Conservation (phyloP, 2,113 vertebrate genomes). For the Rhinopomastus cyanomelas region DNA sequence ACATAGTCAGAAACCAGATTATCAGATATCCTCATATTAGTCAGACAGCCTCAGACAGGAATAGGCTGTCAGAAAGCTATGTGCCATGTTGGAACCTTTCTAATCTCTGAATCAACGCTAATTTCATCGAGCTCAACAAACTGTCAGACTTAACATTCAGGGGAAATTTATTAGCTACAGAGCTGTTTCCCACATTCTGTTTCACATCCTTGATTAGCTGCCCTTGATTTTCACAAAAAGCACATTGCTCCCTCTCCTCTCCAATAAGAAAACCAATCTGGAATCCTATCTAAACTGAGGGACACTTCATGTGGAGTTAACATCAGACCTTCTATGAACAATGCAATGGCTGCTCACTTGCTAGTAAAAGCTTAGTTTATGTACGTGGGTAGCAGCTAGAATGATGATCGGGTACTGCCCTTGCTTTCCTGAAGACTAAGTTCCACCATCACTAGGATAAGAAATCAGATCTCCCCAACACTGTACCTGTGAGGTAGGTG, state of each 20-base stretch:
- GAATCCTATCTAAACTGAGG: background rate
- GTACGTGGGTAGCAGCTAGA: background rate
- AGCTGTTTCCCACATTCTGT: background rate
- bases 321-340: background rate
- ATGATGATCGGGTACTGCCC: background rate
- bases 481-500: slow-evolving; percentile 96
- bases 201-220: background rate
- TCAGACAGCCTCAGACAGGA: background rate
- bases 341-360: background rate
- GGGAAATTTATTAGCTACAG: background rate
- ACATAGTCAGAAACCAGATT: background rate
- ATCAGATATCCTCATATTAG: background rate
- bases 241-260: background rate
- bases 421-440: background rate
- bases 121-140: background rate
- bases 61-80: background rate
- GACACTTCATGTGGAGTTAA: background rate
- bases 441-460: background rate
- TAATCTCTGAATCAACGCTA: background rate
- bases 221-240: background rate
- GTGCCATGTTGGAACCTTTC: background rate
- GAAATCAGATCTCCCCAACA: background rate
- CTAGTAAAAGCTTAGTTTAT: background rate
- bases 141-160: background rate
- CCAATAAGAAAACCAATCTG: background rate